Conservation (phyloP, 2,888 invertebrate species). For the Tachina grossa region DNA sequence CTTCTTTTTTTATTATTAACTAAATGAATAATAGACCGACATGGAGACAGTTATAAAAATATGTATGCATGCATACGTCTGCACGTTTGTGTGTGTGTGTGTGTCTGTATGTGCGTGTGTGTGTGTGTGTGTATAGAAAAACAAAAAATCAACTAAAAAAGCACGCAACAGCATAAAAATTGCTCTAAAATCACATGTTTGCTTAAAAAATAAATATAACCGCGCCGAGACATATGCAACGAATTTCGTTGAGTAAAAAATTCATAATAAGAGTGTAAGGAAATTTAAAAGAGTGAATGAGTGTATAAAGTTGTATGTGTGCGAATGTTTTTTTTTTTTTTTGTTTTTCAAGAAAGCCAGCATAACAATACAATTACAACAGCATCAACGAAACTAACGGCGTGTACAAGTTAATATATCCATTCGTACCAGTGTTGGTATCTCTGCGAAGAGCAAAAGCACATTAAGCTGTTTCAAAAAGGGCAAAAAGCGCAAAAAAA, state of each 20-base stretch:
- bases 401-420: no score
- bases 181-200: conserved; percentile 64
- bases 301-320: not conserved
- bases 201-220: conserved; percentile 13
- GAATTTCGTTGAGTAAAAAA: conserved; percentile 26
- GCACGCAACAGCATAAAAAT: conserved; percentile 59
- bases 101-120: not conserved
- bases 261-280: conserved; percentile 14
- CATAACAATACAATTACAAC: conserved; percentile 63
- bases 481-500: no score
- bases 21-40: conserved; percentile 57
- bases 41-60: conserved; percentile 52
- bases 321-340: not conserved
- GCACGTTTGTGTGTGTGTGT: not conserved
- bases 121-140: conserved; percentile 21
- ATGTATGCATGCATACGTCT: not conserved
- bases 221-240: conserved; percentile 54
- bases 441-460: no score
- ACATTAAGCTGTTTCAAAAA: no score
- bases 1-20: conserved; percentile 49
- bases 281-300: not conserved
- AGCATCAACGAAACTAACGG: conserved; percentile 46
- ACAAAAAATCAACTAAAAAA: conserved; percentile 51
- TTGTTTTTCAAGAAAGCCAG: conserved; percentile 45
- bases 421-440: no score